Percentiles rank a stretch among this genome's conserved stretches.
Conservation (phyloP, 2,113 vertebrate genomes). For the Opisthocomus hoazin region DNA sequence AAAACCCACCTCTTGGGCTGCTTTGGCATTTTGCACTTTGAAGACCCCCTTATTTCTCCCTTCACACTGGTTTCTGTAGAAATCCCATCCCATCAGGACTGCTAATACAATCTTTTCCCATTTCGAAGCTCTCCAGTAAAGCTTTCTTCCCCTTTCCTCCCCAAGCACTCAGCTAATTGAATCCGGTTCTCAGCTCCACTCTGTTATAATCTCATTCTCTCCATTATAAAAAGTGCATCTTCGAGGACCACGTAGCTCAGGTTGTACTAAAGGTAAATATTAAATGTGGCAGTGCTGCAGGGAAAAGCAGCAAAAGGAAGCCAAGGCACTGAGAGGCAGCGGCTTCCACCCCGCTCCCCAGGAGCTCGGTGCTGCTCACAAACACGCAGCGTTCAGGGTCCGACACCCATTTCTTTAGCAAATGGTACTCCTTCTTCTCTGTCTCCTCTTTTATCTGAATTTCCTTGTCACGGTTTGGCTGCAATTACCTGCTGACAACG, state of each 20-base stretch:
- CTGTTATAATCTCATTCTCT: not conserved
- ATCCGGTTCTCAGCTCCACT: not conserved
- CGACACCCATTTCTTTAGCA: fast-evolving
- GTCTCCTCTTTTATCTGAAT: not conserved
- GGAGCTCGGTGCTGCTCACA: not conserved
- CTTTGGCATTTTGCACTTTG: not conserved
- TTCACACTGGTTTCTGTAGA: not conserved
- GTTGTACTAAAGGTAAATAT: not conserved
- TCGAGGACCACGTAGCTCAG: not conserved
- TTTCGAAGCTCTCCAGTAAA: not conserved
- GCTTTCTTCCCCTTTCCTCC: not conserved
- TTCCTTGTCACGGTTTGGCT: not conserved
- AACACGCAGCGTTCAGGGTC: fast-evolving
- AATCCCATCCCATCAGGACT: not conserved
- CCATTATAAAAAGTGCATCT: not conserved
- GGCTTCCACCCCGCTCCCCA: not conserved
- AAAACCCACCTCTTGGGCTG: not conserved
- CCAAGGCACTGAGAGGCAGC: not conserved
- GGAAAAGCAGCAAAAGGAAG: not conserved
- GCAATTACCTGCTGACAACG: not conserved
- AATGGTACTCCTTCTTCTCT: fast-evolving
- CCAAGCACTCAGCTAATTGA: not conserved
- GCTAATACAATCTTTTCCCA: not conserved
- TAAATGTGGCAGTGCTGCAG: not conserved
- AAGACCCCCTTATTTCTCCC: not conserved